These are phyloP conservation scores for Hesperia comma DNA, from an alignment of 2,888 invertebrate species.

Conservation along the genomic window DNA sequence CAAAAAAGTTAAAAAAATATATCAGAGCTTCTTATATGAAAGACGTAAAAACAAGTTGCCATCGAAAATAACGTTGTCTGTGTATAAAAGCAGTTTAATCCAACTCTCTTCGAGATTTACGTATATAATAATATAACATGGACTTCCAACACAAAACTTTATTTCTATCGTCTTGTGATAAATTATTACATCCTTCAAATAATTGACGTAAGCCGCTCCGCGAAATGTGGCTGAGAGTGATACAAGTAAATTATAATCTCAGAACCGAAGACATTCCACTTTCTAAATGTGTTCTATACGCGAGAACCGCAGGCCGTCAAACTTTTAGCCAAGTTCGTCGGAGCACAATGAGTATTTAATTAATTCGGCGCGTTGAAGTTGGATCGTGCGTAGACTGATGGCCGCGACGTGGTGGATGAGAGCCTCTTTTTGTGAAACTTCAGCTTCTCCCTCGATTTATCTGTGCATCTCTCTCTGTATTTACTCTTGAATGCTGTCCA, in stretches of 20 bases:
- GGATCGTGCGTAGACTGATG: slow-evolving; percentile 27
- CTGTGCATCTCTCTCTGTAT: slow-evolving; percentile 14
- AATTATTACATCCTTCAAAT: too few relatives aligned
- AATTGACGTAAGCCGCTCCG: too few relatives aligned
- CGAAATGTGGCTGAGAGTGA: background rate
- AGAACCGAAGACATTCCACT: slow-evolving; percentile 12
- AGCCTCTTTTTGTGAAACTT: slow-evolving; percentile 21
- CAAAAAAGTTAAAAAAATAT: too few relatives aligned
- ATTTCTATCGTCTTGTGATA: too few relatives aligned
- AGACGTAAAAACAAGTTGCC: too few relatives aligned
- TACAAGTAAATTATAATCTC: slow-evolving; percentile 2
- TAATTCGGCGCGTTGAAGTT: slow-evolving; percentile 31
- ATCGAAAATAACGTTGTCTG: too few relatives aligned
- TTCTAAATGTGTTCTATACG: slow-evolving; percentile 23
- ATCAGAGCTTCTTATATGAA: too few relatives aligned
- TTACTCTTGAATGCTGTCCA: too few relatives aligned
- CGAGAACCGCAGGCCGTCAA: slow-evolving; percentile 25
- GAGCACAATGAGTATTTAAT: slow-evolving; percentile 35
- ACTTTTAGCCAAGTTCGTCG: slow-evolving; percentile 27
- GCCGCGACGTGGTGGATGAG: slow-evolving; percentile 6
- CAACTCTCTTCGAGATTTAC: too few relatives aligned
- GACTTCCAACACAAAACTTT: too few relatives aligned
- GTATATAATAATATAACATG: too few relatives aligned
- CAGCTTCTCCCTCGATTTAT: slow-evolving; percentile 23
- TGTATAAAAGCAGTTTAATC: too few relatives aligned